Base-by-base conservation (phyloP, 2,797 vertebrate genomes). In the Danio albolineatus region DNA sequence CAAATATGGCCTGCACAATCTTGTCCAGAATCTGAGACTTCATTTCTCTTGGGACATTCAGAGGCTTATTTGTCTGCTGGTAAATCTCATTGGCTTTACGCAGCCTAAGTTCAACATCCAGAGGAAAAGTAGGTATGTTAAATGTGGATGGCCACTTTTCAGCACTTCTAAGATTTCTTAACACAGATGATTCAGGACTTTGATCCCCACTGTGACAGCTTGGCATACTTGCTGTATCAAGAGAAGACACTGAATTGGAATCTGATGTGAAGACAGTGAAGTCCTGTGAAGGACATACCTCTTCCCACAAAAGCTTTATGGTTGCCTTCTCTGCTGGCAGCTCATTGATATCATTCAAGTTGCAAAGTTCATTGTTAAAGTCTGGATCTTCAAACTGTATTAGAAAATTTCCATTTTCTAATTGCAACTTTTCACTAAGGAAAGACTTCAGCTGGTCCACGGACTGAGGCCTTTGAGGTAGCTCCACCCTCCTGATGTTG, bases 141-240 rank as follows among this genome's bases (percentile, higher is more conserved):
- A 82, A 82, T 10, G 59, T 13, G 12, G 73, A 59, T 5, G 73
- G 74, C 74, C 66, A 82, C 36, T 72, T 17, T 60, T 43, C 28
- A 48, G 16, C 19, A 49, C n/a, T n/a, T n/a, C n/a, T n/a, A n/a
- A n/a, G n/a, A 21, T 62, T 44, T 36, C 49, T 72, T 71, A 12
- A 19, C 6, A 44, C 46, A 56, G 38, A 43, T 44, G 38, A 36
- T 44, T 46, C 9, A 46, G 73, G 57, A 28, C 13, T 74, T 46
- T 38, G 48, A 7, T 2, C 10, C 21, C 21, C 16, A 70, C 49
- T 48, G 61, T 14, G 36, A 53, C 13, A 56, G 38, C 48, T 76
- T 65, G 78, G 64, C 78, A 80, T 19, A 21, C 73, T 71, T 62
- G 73, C 56, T 46, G 57, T 71, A 46, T 72, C 74, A 64, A 76